Percentiles rank a stretch among this genome's conserved stretches.
These are phyloP conservation scores for Caenorhabditis sulstoni DNA, from an alignment of 2,888 invertebrate genomes.

Conservation along the genomic window DNA sequence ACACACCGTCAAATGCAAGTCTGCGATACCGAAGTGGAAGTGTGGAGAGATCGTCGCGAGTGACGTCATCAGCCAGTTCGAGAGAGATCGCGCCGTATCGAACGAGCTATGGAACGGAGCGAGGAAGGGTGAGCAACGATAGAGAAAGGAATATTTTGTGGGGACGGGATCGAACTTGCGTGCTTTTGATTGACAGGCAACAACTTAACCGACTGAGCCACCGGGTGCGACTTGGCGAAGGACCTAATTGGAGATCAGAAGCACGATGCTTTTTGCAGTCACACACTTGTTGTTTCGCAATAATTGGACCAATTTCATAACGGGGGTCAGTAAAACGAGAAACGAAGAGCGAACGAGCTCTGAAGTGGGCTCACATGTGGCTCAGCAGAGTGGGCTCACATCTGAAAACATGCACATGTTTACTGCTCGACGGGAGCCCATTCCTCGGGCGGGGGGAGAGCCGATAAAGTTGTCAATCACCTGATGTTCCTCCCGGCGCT, in stretches of 20 bases:
- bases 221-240: no score
- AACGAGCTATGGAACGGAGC: conserved; percentile 43
- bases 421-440: conserved; percentile 2
- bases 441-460: not conserved
- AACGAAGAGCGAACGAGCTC: not conserved
- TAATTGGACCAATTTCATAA: not conserved
- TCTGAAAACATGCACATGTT: conserved; percentile 35
- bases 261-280: no score
- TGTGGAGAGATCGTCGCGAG: conserved; percentile 31
- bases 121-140: conserved; percentile 25
- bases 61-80: conserved; percentile 13
- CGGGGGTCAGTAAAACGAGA: not conserved
- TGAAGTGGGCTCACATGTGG: no score
- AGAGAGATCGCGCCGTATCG: conserved; percentile 45
- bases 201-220: no score
- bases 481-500: conserved; percentile 13
- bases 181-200: no score
- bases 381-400: not conserved
- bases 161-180: no score
- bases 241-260: no score
- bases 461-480: conserved; percentile 53
- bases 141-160: not conserved
- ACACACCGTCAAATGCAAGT: conserved; percentile 13
- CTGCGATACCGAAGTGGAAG: conserved; percentile 44
- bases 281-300: no score